Base-by-base conservation (phyloP, 1,140 invertebrate genomes). In the Kradibia gibbosae region DNA sequence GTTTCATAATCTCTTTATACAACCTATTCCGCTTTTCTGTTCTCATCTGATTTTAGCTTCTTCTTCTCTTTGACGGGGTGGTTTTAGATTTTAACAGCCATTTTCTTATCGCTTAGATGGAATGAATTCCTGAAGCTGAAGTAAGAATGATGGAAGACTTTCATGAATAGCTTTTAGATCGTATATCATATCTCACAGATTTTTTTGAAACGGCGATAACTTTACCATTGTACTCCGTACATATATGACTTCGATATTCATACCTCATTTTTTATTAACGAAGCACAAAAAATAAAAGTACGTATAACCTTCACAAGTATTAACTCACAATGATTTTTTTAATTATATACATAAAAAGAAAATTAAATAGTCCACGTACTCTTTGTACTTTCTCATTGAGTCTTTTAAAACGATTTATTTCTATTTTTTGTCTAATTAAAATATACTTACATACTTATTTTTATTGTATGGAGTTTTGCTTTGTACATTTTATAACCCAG, bases 101-200 rank as follows among this genome's bases (percentile, higher is more conserved):
- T 67, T 67, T 67, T 39, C 62, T 67, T 67, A 67, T 67, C 62
- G 34, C 34, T 39, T 67, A 39, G 62, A 39, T 67, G 62, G 34
- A 67, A 67, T 67, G 62, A 22, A 67, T 67, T 67, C 34, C 34
- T 67, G 62, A 39, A 67, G 17, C 62, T 67, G 34, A 67, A 67
- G 34, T 67, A 39, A 67, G 39, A 36, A 67, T 67, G 62, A 67
- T 67, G 62, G 62, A 67, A 67, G 62, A 67, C 62, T 67, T 39
- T 67, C 39, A 1, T 67, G 34, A 67, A 67, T 67, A 67, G 62
- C 34, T 67, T 67, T 67, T 39, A 39, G 20, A 67, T 67, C 62
- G 62, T 39, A 39, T n/a, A 67, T 67, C 62, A 67, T 67, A 7
- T 67, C 34, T 67, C 20, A 39, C 20, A 8, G 7, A 15, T 39